Evolutionary conservation across 2,113 vertebrate genomes (phyloP), one percentile per base, ranked within the genome.

Genomic region (Columba janthina): DNA sequence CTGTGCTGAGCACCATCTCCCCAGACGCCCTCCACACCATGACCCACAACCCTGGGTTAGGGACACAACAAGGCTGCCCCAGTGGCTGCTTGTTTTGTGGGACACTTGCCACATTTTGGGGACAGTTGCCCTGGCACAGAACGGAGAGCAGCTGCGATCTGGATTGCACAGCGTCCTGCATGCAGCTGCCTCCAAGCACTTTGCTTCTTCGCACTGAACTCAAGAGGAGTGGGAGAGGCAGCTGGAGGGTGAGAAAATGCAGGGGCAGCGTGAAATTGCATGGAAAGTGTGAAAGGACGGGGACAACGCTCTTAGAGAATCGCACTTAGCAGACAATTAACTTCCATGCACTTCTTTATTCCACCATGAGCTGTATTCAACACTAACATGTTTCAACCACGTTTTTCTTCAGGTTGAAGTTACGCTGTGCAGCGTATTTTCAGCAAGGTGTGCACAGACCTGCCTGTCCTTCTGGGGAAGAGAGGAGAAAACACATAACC

Each of bases 371-470:
- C 48, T 84, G 20, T 1, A n/a, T 5, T 46, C 72, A 64, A 0
- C 29, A 4, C 6, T 4, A 31, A 7, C 2, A 1, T 4, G 26
- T 7, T 28, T 42, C 75, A 75, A 11, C 1, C 53, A 5, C 9
- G 13, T n/a, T 11, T 32, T 22, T 6, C 56, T 40, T 5, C 2
- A 70, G 53, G 42, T 3, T 69, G 54, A 36, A 54, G 85, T 20
- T 5, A 24, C 0, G 0, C 53, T 4, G 38, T 1, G 38, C 81
- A 54, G 40, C 4, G 3, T 1, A 1, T 46, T 36, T 24, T 28
- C 79, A 51, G 20, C 53, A n/a, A 36, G 8, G 20, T 36, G 58
- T 6, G 53, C 20, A 29, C 2, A 2, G 4, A 61, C 11, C 66
- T 36, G 65, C 48, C 73, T 12, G 32, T 21, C 73, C 60, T 65